Evolutionary conservation across 1,140 invertebrate genomes (phyloP), one percentile per base, ranked within the genome.

Genomic region (Danaus plexippus): DNA sequence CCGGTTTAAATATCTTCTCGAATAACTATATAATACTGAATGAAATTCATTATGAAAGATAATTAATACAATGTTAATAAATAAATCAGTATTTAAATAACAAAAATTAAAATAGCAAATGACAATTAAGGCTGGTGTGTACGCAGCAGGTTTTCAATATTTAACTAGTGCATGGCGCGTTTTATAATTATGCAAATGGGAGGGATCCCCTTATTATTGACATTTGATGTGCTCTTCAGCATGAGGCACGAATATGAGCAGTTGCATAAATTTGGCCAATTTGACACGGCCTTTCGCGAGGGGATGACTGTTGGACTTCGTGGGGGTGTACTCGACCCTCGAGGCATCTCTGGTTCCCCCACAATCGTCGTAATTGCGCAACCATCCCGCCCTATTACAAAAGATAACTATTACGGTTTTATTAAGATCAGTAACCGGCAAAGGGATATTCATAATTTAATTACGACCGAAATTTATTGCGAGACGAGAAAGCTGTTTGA

Each of bases 211-310:
- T 62, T 64, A 77, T 80, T 78, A 68, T 80, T 79, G 81, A 80
- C 75, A 77, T 85, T 77, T 77, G 78, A 82, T 77, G 77, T 76
- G 68, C 63, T 70, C 67, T 71, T 73, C 67, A 62, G 67, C 60
- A 62, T 61, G 53, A 69, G 67, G 62, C 57, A 50, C 58, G 67
- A 52, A 61, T 65, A 68, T 68, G 64, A 68, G 70, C 69, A 74
- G 71, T 81, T 80, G 80, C 78, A 84, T 84, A 84, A 84, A 84
- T 84, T 85, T 80, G 65, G 74, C 74, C 73, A 82, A 85, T 85
- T 80, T 77, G 76, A 77, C 73, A 79, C 75, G 73, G 67, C 72
- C 53, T 57, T 59, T 60, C 60, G 58, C 53, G 42, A 47, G 64
- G 64, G 65, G 61, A 15, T 15, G 61, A 62, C 49, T 18, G 47